Base-by-base conservation (phyloP, 2,797 vertebrate genomes). In the Crocodylus rhombifer region DNA sequence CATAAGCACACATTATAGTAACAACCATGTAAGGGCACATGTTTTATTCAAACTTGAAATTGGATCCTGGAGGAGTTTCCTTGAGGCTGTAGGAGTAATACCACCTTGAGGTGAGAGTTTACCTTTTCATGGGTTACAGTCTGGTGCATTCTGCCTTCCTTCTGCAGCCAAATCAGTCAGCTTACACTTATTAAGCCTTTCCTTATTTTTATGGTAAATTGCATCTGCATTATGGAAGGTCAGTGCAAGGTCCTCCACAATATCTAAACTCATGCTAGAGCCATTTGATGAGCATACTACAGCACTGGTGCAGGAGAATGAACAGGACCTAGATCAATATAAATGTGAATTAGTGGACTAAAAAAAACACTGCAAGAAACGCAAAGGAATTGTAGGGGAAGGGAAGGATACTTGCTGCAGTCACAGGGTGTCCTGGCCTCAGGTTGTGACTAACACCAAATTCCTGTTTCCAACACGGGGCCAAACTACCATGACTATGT, bases 381-480 rank as follows among this genome's bases (percentile, higher is more conserved):
- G 90, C 69, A 88, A 91, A 84, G 30, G 33, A 26, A 71, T 6
- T 7, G 12, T 51, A 77, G 78, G 11, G 56, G 14, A 4, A 13
- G 17, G 11, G 56, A 91, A 86, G 36, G 42, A 51, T 51, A 51
- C 3, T 13, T 6, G 64, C 69, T 42, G 18, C 58, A 89, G 56
- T 74, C 30, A 16, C 15, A 42, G 23, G 28, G 23, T 63, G 60
- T 65, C 21, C 26, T 56, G 20, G n/a, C 51, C 56, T 77, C 25
- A 57, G 4, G 30, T 76, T 90, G 17, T 2, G 14, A 0, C 57
- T 77, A 3, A 86, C 20, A 42, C 0, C 57, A 55, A 28, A 10
- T 14, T 73, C 21, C 84, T 86, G 57, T 88, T 95, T 77, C 77
- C 57, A 33, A 81, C 10, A 82, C 51, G 86, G 84, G 86, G 84